Conservation (phyloP, 1,140 invertebrate species). For the Ostrea edulis region DNA sequence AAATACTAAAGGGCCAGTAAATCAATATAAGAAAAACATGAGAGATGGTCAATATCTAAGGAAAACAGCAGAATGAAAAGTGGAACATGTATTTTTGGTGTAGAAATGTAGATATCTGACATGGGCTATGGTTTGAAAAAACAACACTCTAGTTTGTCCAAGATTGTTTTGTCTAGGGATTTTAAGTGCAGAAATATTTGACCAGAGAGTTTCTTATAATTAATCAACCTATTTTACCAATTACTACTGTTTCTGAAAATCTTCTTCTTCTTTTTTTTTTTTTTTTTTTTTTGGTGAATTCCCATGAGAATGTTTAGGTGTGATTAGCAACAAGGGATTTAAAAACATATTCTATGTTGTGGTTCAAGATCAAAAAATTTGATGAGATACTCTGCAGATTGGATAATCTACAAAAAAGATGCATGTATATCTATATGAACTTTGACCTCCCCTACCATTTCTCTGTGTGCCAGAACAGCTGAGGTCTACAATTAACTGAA, state of each 20-base stretch:
- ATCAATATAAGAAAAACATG: background rate
- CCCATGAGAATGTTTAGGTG: conserved; percentile 25
- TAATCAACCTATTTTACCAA: conserved; percentile 29
- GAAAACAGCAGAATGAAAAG: background rate
- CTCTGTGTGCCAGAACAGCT: conserved; percentile 28
- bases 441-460: conserved; percentile 8
- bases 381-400: conserved; percentile 14
- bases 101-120: background rate
- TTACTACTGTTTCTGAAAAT: background rate
- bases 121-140: background rate
- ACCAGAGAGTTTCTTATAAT: background rate
- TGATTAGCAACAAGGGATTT: conserved; percentile 32
- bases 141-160: background rate
- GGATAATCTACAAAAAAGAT: conserved; percentile 35
- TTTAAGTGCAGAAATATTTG: conserved; percentile 11
- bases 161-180: conserved; percentile 1
- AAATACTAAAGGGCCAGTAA: background rate
- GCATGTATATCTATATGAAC: conserved; percentile 27
- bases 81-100: background rate
- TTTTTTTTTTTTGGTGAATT: background rate
- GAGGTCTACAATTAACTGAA: conserved; percentile 37
- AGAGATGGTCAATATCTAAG: background rate
- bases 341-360: conserved; percentile 4
- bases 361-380: conserved; percentile 35
- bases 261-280: background rate